Conservation (phyloP, 2,888 invertebrate species). For the Chalcosyrphus nemorum region DNA sequence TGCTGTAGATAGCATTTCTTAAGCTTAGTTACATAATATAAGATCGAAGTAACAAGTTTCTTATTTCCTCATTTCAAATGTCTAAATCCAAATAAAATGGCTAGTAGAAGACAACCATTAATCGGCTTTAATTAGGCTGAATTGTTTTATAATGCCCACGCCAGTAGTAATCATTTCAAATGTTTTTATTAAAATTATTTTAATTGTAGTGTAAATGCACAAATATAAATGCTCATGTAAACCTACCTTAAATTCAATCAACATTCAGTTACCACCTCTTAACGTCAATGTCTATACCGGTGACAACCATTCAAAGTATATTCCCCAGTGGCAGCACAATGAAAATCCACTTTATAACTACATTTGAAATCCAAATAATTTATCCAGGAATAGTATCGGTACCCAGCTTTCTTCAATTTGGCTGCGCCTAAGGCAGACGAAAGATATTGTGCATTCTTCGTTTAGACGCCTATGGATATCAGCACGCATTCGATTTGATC, state of each 20-base stretch:
- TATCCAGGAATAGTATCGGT: constrained; percentile 10
- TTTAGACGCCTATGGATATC: constrained; percentile 21
- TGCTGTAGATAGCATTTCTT: no score
- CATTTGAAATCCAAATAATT: constrained; percentile 35
- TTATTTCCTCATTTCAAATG: no score
- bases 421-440: constrained; percentile 43
- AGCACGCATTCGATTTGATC: constrained; percentile 39
- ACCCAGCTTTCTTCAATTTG: constrained; percentile 46
- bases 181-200: neutral
- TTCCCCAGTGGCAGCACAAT: constrained; percentile 61
- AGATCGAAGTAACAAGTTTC: no score
- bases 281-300: constrained; percentile 31
- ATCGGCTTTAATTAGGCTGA: neutral
- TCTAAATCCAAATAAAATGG: neutral
- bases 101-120: neutral
- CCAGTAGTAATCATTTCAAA: neutral
- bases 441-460: constrained; percentile 34
- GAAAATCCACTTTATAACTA: constrained; percentile 26
- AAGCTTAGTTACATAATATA: no score
- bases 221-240: neutral
- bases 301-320: constrained; percentile 54
- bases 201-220: neutral
- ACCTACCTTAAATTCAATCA: constrained; percentile 50
- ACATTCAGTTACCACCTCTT: constrained; percentile 45
- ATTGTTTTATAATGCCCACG: neutral